phyloP scores from a whole-genome alignment of 1,140 invertebrate genomes.

The Solen grandis region DNA sequence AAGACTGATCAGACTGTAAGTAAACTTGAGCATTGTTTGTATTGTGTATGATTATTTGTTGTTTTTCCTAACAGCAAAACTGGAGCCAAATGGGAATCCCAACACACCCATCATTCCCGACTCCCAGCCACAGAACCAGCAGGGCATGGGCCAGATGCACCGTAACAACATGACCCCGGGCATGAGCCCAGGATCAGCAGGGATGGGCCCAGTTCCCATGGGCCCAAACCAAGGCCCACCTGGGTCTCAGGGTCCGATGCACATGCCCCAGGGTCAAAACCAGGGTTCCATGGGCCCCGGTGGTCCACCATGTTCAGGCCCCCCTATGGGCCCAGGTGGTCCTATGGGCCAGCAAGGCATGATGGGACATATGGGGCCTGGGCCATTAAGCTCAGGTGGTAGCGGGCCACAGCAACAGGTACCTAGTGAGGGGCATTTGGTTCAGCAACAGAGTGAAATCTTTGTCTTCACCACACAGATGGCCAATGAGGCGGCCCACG shows the following conservation, averaged over 20 bases:
- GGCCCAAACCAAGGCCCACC: background rate
- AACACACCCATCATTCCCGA: slow-evolving; percentile 36
- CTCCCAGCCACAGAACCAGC: slow-evolving; percentile 13
- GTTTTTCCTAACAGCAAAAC: slow-evolving; percentile 34
- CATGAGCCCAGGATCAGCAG: slow-evolving; percentile 26
- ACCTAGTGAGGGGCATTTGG: slow-evolving; percentile 65
- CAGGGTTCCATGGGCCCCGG: background rate
- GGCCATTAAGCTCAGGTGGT: slow-evolving; percentile 27
- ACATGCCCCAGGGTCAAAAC: background rate
- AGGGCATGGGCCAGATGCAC: slow-evolving; percentile 13
- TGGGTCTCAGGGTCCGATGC: slow-evolving; percentile 21
- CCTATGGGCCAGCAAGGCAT: slow-evolving; percentile 8
- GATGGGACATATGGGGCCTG: slow-evolving; percentile 8
- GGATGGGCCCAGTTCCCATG: background rate
- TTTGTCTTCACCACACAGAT: slow-evolving; percentile 97
- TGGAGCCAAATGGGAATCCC: slow-evolving; percentile 43
- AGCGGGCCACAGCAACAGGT: slow-evolving; percentile 51
- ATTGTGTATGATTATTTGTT: too few species aligned
- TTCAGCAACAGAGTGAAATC: slow-evolving; percentile 98
- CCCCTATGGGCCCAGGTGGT: slow-evolving; percentile 11
- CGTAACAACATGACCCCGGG: slow-evolving; percentile 26
- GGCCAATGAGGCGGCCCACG: slow-evolving; percentile 96
- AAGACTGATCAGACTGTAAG: too few species aligned
- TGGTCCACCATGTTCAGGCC: background rate
- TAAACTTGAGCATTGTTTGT: too few species aligned